These are phyloP conservation scores for Scaptomyza tumidula DNA, from an alignment of 2,888 invertebrate species.

Conservation along the genomic window DNA sequence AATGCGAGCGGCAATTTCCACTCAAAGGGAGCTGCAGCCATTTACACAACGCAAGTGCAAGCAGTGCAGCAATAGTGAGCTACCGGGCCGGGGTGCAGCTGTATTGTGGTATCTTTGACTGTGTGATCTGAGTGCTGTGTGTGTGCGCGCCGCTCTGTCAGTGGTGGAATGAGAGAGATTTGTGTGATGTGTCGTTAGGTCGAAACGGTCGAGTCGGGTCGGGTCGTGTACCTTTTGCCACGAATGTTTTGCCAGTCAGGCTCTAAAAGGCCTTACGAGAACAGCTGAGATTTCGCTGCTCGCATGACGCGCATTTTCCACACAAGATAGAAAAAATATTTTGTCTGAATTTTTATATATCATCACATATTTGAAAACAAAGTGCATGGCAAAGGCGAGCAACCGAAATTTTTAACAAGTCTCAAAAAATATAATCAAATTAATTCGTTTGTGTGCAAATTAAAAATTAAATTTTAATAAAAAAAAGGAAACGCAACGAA, in stretches of 20 bases:
- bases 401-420: conserved; percentile 48
- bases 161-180: conserved; percentile 84
- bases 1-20: conserved; percentile 60
- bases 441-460: conserved; percentile 33
- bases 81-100: conserved; percentile 36
- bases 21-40: conserved; percentile 53
- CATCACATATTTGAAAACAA: conserved; percentile 36
- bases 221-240: conserved; percentile 86
- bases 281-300: conserved; percentile 84
- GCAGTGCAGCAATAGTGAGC: conserved; percentile 48
- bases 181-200: conserved; percentile 85
- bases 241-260: conserved; percentile 85
- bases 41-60: conserved; percentile 45
- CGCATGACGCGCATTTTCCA: conserved; percentile 84
- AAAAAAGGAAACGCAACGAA: conserved; percentile 15
- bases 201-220: conserved; percentile 85
- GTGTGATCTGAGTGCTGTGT: conserved; percentile 35
- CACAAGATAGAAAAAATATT: conserved; percentile 53
- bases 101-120: conserved; percentile 34
- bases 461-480: neutral
- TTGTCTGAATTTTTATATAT: conserved; percentile 49
- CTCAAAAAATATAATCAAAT: conserved; percentile 19
- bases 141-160: conserved; percentile 24
- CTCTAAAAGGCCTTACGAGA: conserved; percentile 85
- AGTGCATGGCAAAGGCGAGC: conserved; percentile 44